Base-by-base conservation (phyloP, 1,140 invertebrate genomes). In the Paralvinella palmiformis region DNA sequence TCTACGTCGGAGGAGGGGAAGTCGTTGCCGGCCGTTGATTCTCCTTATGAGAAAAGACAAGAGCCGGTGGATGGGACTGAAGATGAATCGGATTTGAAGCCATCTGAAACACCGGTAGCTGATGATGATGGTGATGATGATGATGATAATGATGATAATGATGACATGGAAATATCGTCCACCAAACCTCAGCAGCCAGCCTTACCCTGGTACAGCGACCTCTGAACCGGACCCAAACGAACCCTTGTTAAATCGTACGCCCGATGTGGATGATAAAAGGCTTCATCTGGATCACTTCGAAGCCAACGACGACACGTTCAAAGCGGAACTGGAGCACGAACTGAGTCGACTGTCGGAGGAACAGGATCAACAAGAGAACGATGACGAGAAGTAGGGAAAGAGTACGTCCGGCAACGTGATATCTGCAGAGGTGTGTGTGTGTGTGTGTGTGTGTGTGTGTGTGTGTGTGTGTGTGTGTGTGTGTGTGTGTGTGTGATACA, bases 391-490 rank as follows among this genome's bases (percentile, higher is more conserved):
- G 31, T 29, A 1, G n/a, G 24, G 10, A 3, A 52, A 13, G 10
- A 20, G 5, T 22, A 5, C 3, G n/a, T 20, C 24, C 48, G 48
- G n/a, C 48, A 20, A 27, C 17, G 2, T 17, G 48, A 52, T 1
- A 52, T 3, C 2, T 48, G 44, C 3, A 24, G 3, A 2, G 3
- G n/a, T 2, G 10, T 48, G 2, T 48, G 44, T 48, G 44, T 48
- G 44, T 48, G 44, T 48, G 10, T 48, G 2, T 48, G 44, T 48
- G 44, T 48, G 44, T 48, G 44, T 48, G 44, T 48, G 44, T 48
- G 44, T 48, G 44, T 48, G 44, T 48, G 44, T 48, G 44, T 48
- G 44, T 48, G 44, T 48, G 44, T 3, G 44, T 48, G 44, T 48
- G 44, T 48, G 44, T 48, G 44, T 3, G 44, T 48, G 44, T 48